These are phyloP conservation scores for Sitophilus oryzae DNA, from an alignment of 1,140 invertebrate species.

Conservation along the genomic window DNA sequence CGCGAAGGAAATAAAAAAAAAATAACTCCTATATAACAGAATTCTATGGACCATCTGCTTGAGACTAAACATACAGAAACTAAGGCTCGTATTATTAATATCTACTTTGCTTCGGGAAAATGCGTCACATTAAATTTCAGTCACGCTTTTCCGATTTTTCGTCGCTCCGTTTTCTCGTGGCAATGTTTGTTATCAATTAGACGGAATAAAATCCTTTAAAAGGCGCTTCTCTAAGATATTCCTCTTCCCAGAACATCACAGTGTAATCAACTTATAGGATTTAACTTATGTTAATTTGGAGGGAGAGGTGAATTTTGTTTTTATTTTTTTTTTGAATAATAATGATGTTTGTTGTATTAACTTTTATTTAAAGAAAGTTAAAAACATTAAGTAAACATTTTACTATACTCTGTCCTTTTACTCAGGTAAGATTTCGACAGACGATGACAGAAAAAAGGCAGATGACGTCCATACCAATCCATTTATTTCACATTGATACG, in stretches of 20 bases:
- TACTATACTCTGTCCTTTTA: no score
- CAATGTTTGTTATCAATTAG: constrained; percentile 24
- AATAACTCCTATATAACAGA: neutral
- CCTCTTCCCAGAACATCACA: constrained; percentile 6
- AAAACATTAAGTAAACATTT: no score
- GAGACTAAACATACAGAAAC: no score
- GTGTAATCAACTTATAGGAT: neutral
- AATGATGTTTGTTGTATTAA: no score
- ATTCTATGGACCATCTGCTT: neutral
- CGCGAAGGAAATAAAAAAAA: no score
- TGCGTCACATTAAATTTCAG: constrained; percentile 23
- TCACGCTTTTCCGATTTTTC: constrained; percentile 25
- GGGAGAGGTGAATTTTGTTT: no score
- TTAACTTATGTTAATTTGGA: neutral
- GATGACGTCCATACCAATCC: no score
- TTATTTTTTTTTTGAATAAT: no score
- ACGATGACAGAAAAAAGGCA: no score
- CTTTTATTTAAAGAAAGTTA: no score
- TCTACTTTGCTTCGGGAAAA: constrained; percentile 16
- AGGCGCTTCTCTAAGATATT: constrained; percentile 14
- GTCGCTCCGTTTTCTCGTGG: constrained; percentile 6
- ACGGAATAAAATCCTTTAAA: constrained; percentile 21
- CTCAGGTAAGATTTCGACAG: no score
- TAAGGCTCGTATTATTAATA: constrained; percentile 14
- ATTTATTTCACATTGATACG: no score